These are phyloP conservation scores for Crossaster papposus DNA, from an alignment of 53 echinoderm and acorn worm genomes.

Conservation along the genomic window DNA sequence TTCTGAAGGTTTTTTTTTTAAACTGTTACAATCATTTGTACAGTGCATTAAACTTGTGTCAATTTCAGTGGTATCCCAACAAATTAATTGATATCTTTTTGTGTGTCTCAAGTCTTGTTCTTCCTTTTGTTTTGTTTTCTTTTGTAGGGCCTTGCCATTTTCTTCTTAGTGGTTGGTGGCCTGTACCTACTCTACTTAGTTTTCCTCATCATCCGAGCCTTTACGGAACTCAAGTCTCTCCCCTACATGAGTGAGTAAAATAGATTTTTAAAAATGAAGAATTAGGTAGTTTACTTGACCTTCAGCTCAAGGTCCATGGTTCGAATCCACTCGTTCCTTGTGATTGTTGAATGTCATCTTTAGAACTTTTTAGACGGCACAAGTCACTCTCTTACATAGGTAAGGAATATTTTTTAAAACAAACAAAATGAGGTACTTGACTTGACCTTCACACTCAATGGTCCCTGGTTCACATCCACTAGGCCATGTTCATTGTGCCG, in stretches of 20 bases:
- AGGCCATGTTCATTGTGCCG: background rate
- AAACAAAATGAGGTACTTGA: background rate
- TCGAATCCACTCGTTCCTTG: background rate
- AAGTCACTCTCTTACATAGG: background rate
- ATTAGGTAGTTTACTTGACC: background rate
- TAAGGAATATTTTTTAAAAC: background rate
- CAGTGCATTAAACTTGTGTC: no score
- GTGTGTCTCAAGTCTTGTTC: background rate
- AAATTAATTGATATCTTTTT: background rate
- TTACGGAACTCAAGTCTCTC: conserved; percentile 95
- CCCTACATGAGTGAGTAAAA: conserved; percentile 97
- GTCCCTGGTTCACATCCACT: background rate
- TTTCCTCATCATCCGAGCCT: conserved; percentile 97
- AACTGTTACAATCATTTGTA: no score
- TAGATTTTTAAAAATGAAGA: no score
- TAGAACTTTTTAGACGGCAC: background rate
- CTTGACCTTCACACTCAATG: background rate
- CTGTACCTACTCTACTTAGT: conserved; percentile 93
- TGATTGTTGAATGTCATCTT: background rate
- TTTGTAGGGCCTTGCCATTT: conserved; percentile 85
- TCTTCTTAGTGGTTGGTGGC: conserved; percentile 89
- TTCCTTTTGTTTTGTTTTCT: background rate
- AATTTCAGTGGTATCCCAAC: no score
- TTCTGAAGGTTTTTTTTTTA: no score
- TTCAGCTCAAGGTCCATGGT: background rate